Evolutionary conservation across 2,113 vertebrate genomes (phyloP).

Genomic region (Ciconia boyciana): DNA sequence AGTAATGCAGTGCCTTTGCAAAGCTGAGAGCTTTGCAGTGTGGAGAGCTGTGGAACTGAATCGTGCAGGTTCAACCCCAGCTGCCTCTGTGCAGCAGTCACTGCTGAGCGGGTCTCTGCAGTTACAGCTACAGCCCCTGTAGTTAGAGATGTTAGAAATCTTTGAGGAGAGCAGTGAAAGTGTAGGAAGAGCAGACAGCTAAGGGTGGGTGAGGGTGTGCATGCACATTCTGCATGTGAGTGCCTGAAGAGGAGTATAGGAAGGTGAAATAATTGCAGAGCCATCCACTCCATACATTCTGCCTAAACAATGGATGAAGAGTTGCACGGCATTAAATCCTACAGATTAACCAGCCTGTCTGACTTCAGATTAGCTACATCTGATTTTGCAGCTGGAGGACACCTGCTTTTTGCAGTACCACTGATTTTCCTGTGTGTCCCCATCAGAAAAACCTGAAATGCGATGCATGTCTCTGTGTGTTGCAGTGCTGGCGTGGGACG

Average conservation of each 20-base stretch:
- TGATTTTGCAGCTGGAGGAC: neutral
- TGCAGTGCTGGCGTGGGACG: conserved; percentile 92
- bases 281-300: neutral
- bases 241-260: neutral
- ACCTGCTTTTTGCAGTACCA: neutral
- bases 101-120: neutral
- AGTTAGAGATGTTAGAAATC: neutral
- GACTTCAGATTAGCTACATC: neutral
- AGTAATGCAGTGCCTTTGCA: neutral
- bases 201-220: neutral
- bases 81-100: too few species aligned
- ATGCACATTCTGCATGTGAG: fast-evolving
- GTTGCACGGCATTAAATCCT: fast-evolving
- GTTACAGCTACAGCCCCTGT: fast-evolving
- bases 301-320: fast-evolving
- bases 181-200: neutral
- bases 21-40: neutral
- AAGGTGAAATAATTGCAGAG: neutral
- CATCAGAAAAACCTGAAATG: neutral
- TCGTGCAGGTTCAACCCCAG: neutral
- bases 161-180: neutral
- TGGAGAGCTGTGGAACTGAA: neutral
- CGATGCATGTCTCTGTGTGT: neutral
- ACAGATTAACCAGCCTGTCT: neutral
- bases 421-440: neutral